phyloP scores from a whole-genome alignment of 2,113 vertebrate species.

The Trogon melanurus region DNA sequence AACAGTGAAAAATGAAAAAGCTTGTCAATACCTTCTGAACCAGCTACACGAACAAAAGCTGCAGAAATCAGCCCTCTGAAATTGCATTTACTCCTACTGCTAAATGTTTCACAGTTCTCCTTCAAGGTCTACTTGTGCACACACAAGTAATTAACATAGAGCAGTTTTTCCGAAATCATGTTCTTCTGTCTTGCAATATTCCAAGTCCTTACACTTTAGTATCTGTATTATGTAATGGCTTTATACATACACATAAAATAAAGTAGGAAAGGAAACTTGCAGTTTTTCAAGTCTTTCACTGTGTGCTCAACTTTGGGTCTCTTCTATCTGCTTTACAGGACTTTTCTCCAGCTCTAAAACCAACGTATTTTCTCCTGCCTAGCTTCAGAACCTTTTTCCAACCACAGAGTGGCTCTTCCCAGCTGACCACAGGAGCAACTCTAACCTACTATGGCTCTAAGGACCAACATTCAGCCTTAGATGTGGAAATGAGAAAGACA shows the following conservation, averaged over 20 bases:
- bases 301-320: neutral
- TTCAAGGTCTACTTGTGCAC: neutral
- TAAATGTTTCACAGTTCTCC: neutral
- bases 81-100: neutral
- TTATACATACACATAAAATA: neutral
- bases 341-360: neutral
- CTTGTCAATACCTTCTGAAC: neutral
- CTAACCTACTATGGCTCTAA: neutral
- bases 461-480: neutral
- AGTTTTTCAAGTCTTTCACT: neutral
- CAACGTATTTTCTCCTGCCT: neutral
- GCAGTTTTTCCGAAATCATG: neutral
- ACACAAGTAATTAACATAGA: neutral
- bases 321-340: neutral
- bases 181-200: neutral
- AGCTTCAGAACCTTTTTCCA: neutral
- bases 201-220: neutral
- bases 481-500: neutral
- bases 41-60: neutral
- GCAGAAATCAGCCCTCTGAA: neutral
- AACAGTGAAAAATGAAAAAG: constrained; percentile 7
- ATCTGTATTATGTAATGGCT: neutral
- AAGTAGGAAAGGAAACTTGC: neutral
- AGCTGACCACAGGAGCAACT: neutral
- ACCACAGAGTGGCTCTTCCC: neutral